Evolutionary conservation across 2,797 vertebrate species (phyloP).

Genomic region (Miichthys miiuy): DNA sequence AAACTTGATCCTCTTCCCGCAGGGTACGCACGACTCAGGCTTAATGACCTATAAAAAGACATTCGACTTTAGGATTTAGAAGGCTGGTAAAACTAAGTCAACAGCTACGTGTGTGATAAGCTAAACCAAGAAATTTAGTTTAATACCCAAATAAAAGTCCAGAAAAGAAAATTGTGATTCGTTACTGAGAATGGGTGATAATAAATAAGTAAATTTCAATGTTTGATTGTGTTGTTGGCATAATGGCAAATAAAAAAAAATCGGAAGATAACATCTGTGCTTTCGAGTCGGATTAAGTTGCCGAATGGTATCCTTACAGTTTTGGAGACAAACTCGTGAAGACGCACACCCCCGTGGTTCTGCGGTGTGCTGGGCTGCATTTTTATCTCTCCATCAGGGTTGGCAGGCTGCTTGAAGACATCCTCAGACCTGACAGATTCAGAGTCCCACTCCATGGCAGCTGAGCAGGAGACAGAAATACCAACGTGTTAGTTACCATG

Average conservation of each 20-base stretch:
- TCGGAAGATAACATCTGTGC: background rate
- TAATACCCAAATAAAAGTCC: background rate
- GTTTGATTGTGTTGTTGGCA: background rate
- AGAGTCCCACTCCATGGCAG: constrained; percentile 90
- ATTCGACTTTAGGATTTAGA: background rate
- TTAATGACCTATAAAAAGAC: constrained; percentile 91
- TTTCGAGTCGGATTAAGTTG: constrained; percentile 3
- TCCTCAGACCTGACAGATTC: constrained; percentile 88
- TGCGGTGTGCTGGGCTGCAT: constrained; percentile 88
- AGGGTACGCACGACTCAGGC: constrained; percentile 96
- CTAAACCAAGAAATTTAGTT: background rate
- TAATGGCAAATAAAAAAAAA: background rate
- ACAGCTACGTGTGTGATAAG: background rate
- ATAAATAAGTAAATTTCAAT: background rate
- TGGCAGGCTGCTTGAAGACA: constrained; percentile 81
- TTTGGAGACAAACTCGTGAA: constrained; percentile 96
- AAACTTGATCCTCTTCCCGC: constrained; percentile 97
- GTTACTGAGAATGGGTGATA: too few relatives aligned
- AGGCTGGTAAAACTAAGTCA: background rate
- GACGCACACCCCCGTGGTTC: constrained; percentile 84
- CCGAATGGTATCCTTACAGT: constrained; percentile 83
- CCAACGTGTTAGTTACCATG: background rate
- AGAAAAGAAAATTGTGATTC: background rate
- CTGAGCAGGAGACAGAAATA: constrained; percentile 59
- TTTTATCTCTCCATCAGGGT: constrained; percentile 69